Percentiles rank a stretch among this genome's conserved stretches.
phyloP scores from a whole-genome alignment of 2,888 invertebrate genomes.

The Prosopocoilus inquinatus region DNA sequence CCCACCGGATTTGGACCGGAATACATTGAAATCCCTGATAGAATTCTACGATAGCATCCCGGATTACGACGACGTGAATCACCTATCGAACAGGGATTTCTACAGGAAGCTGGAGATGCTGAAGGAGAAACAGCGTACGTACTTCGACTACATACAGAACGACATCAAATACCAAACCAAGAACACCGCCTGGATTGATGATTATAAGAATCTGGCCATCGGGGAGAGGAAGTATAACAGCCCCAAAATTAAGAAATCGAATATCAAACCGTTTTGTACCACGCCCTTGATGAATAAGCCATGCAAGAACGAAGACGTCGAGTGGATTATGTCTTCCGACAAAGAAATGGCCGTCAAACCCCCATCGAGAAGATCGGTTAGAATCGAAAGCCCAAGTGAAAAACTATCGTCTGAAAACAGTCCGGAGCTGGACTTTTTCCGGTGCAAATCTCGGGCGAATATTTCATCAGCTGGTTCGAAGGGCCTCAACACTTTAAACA shows the following conservation, averaged over 20 bases:
- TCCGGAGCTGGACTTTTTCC: slow-evolving; percentile 31
- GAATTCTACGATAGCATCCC: slow-evolving; percentile 78
- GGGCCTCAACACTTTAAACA: slow-evolving; percentile 29
- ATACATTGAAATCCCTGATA: slow-evolving; percentile 60
- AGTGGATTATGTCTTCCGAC: slow-evolving; percentile 39
- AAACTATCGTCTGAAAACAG: slow-evolving; percentile 35
- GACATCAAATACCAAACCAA: slow-evolving; percentile 38
- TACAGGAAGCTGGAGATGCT: slow-evolving; percentile 67
- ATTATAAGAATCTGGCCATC: slow-evolving; percentile 43
- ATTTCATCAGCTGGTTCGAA: slow-evolving; percentile 39
- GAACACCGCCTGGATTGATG: slow-evolving; percentile 42
- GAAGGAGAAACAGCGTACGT: slow-evolving; percentile 61
- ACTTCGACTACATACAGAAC: slow-evolving; percentile 41
- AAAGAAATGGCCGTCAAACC: slow-evolving; percentile 41
- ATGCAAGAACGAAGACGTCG: slow-evolving; percentile 26
- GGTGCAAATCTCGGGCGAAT: slow-evolving; percentile 40
- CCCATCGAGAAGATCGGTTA: slow-evolving; percentile 47
- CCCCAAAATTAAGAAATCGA: slow-evolving; percentile 23
- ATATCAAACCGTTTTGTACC: slow-evolving; percentile 38
- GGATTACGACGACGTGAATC: slow-evolving; percentile 74
- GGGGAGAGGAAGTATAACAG: slow-evolving; percentile 10
- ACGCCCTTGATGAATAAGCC: slow-evolving; percentile 36
- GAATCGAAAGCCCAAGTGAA: slow-evolving; percentile 45
- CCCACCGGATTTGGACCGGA: slow-evolving; percentile 48
- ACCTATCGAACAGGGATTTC: slow-evolving; percentile 73